Conservation (phyloP, 2,113 vertebrate genomes). For the Forbesichthys agassizii region DNA sequence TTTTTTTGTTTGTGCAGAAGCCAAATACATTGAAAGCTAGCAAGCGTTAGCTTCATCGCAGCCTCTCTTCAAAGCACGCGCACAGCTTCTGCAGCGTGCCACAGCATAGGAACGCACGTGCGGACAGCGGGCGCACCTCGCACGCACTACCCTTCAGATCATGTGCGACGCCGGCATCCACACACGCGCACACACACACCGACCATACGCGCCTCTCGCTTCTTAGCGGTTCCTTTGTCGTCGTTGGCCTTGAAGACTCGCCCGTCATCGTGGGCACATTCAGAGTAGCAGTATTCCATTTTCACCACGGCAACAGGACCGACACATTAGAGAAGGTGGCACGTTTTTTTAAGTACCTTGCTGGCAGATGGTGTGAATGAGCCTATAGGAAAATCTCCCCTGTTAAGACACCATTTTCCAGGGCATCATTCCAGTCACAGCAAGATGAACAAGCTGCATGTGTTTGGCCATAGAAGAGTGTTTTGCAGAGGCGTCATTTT, state of each 20-base stretch:
- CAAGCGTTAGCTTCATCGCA: constrained; percentile 38
- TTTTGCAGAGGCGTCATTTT: constrained; percentile 13
- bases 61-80: constrained; percentile 21
- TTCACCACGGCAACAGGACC: constrained; percentile 14
- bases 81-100: background rate
- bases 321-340: constrained; percentile 26
- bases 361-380: constrained; percentile 59
- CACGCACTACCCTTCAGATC: too few relatives aligned
- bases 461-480: constrained; percentile 1
- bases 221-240: constrained; percentile 13
- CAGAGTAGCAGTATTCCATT: constrained; percentile 15
- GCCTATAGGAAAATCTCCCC: constrained; percentile 32
- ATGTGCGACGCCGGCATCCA: background rate
- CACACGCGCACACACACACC: background rate
- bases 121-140: background rate
- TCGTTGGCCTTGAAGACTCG: constrained; percentile 22
- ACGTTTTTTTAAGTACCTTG: constrained; percentile 23
- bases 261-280: constrained; percentile 13
- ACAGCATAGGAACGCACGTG: constrained; percentile 1
- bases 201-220: background rate
- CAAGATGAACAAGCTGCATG: constrained; percentile 12
- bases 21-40: constrained; percentile 7
- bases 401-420: constrained; percentile 23
- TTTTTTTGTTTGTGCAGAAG: background rate
- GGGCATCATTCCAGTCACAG: constrained; percentile 12